These are phyloP conservation scores for Poeciliopsis infans DNA, from an alignment of 2,797 vertebrate species.

Conservation along the genomic window DNA sequence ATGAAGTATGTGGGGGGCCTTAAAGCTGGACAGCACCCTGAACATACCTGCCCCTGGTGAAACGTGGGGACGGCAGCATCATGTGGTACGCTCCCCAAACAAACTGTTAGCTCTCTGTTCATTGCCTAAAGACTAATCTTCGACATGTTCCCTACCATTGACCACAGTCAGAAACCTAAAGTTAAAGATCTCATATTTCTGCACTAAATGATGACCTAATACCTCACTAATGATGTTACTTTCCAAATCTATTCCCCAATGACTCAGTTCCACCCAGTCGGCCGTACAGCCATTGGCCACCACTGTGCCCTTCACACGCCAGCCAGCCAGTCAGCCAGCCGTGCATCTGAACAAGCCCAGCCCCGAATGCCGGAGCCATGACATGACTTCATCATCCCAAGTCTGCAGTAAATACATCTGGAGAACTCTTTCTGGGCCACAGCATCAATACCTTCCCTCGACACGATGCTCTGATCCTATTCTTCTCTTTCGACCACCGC, in stretches of 20 bases:
- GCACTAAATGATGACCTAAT: background rate
- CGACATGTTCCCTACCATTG: background rate
- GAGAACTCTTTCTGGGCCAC: constrained; percentile 38
- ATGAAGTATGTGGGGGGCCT: background rate
- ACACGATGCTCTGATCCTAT: constrained; percentile 17
- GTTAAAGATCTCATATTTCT: background rate
- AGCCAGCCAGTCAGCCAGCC: constrained; percentile 5
- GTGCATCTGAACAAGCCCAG: constrained; percentile 10
- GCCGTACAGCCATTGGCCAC: constrained; percentile 10
- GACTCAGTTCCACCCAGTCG: constrained; percentile 41
- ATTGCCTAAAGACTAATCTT: background rate
- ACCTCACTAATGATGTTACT: constrained; percentile 10
- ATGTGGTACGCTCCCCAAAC: background rate
- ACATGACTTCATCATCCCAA: constrained; percentile 41
- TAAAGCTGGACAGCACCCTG: background rate
- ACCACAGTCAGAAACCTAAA: background rate
- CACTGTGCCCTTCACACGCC: constrained; percentile 13
- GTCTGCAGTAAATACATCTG: constrained; percentile 40
- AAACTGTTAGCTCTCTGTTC: background rate
- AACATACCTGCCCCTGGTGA: background rate
- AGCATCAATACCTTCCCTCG: constrained; percentile 23
- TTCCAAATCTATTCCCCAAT: constrained; percentile 32
- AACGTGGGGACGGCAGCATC: background rate
- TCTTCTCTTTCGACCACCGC: background rate
- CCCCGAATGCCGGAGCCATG: constrained; percentile 27